Conservation (phyloP, 2,888 invertebrate genomes). For the Drosophila anomelani region DNA sequence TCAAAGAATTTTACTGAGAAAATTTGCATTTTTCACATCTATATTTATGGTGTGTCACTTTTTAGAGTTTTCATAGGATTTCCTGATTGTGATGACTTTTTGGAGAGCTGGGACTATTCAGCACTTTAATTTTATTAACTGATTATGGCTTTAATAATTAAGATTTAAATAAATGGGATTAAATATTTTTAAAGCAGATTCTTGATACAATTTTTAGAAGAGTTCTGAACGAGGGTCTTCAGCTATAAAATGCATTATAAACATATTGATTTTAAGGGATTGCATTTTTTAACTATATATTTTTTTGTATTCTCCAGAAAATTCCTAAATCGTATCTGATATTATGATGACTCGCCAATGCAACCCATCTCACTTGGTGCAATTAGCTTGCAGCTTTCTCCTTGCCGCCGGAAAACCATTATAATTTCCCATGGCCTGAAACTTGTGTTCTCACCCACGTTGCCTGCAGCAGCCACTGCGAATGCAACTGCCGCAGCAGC, state of each 20-base stretch:
- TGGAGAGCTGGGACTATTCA: too few species aligned
- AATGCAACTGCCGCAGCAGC: constrained; percentile 12
- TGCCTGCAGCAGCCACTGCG: constrained; percentile 25
- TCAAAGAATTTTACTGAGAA: too few species aligned
- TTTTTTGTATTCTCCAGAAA: neutral
- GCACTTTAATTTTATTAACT: neutral
- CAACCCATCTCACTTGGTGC: neutral
- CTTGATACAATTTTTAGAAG: neutral
- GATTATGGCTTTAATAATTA: neutral
- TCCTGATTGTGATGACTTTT: neutral
- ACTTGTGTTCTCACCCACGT: constrained; percentile 43
- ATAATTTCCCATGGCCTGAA: constrained; percentile 30
- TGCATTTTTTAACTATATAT: neutral
- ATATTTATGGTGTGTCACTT: neutral
- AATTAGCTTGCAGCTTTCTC: constrained; percentile 38
- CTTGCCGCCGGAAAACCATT: constrained; percentile 26
- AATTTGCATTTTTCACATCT: neutral
- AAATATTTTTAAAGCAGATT: neutral
- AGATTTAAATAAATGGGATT: neutral
- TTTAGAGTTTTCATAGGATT: neutral
- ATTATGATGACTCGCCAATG: neutral
- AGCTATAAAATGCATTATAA: neutral
- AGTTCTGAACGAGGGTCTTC: neutral
- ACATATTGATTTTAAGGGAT: neutral
- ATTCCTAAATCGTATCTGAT: neutral